Percentiles rank a stretch among this genome's conserved stretches.
Conservation (phyloP, 2,797 vertebrate genomes). For the Chromis chromis region DNA sequence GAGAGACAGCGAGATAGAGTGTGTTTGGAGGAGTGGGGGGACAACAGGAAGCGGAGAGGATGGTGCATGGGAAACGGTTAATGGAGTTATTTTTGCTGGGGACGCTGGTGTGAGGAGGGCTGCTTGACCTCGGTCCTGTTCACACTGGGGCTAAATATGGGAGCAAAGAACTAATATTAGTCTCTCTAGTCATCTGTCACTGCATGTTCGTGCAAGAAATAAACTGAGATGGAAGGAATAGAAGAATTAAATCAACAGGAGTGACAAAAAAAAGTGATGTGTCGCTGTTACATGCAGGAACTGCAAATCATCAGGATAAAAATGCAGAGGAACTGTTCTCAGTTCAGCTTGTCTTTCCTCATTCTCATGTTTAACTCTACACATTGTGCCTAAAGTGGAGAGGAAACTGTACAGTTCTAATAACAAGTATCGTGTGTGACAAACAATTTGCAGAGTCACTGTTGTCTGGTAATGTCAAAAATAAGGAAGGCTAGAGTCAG, state of each 20-base stretch:
- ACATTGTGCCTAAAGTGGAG: not conserved
- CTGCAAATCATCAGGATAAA: not conserved
- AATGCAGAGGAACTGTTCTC: conserved; percentile 7
- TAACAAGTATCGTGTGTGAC: not conserved
- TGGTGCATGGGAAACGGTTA: conserved; percentile 77
- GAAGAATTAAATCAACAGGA: too few species aligned
- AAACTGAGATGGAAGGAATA: not conserved
- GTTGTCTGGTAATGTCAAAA: not conserved
- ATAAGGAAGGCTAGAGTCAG: conserved; percentile 22
- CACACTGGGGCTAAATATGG: conserved; percentile 62
- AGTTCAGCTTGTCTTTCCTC: not conserved
- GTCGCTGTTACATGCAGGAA: not conserved
- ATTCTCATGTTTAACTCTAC: not conserved
- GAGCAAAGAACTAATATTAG: conserved; percentile 53
- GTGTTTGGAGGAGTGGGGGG: conserved; percentile 49
- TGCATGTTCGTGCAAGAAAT: conserved; percentile 10
- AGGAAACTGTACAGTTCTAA: conserved; percentile 4
- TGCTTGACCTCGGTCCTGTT: conserved; percentile 64
- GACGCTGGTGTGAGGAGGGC: conserved; percentile 62
- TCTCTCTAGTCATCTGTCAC: conserved; percentile 21
- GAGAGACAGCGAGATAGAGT: conserved; percentile 7
- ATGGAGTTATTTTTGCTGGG: conserved; percentile 62
- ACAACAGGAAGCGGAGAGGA: conserved; percentile 72
- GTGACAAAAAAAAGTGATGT: too few species aligned
- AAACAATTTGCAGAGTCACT: not conserved